Conservation (phyloP, 1,140 invertebrate genomes). For the Homarus americanus region DNA sequence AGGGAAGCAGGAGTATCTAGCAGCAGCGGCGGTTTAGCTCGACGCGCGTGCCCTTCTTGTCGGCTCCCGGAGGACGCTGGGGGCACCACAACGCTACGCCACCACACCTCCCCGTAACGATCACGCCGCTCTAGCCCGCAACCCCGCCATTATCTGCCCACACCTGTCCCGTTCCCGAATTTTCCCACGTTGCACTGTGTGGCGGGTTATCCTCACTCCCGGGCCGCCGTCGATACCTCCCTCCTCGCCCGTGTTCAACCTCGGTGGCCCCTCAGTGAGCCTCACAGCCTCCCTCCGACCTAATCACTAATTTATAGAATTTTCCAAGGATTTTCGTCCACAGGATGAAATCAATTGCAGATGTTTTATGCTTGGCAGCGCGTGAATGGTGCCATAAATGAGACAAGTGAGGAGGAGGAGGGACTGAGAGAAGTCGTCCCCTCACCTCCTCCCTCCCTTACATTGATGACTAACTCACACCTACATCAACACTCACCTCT, state of each 20-base stretch:
- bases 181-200: slow-evolving; percentile 56
- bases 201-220: slow-evolving; percentile 31
- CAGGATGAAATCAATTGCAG: slow-evolving; percentile 49
- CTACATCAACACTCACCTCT: too few relatives aligned
- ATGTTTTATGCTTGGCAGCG: slow-evolving; percentile 36
- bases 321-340: slow-evolving; percentile 60
- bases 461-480: too few relatives aligned
- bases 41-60: slow-evolving; percentile 50
- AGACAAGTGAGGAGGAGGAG: background rate
- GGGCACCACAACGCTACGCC: background rate
- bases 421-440: background rate
- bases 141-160: slow-evolving; percentile 30
- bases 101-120: background rate
- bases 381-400: background rate
- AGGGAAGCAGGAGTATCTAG: too few relatives aligned
- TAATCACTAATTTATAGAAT: slow-evolving; percentile 64
- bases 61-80: background rate
- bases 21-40: too few relatives aligned
- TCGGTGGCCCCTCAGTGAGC: slow-evolving; percentile 21
- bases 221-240: slow-evolving; percentile 49
- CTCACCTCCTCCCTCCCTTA: too few relatives aligned
- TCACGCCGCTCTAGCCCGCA: slow-evolving; percentile 46
- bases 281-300: slow-evolving; percentile 20
- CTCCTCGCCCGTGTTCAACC: background rate
- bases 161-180: slow-evolving; percentile 54